phyloP scores from a whole-genome alignment of 2,113 vertebrate species.

The Herpetotheres cachinnans region DNA sequence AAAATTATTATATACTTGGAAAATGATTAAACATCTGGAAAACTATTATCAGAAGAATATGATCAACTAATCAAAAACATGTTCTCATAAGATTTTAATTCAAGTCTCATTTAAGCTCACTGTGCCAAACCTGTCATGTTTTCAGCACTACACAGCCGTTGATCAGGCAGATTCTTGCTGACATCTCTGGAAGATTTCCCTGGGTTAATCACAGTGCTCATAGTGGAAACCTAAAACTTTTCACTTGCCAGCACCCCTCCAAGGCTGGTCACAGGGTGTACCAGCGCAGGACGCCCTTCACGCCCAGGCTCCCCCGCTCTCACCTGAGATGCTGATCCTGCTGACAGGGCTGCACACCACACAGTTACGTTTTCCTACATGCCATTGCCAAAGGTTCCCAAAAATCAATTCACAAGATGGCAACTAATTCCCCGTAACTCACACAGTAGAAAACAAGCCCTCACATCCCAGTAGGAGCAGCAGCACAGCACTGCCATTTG shows the following conservation, averaged over 20 bases:
- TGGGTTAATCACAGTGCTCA: not conserved
- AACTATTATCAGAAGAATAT: not conserved
- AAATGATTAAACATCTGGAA: not conserved
- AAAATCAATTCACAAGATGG: not conserved
- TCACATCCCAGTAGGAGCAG: not conserved
- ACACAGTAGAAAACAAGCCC: not conserved
- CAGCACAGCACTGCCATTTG: not conserved
- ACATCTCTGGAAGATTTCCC: not conserved
- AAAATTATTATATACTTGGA: not conserved
- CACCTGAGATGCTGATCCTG: not conserved
- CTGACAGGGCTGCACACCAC: not conserved
- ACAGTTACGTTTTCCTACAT: not conserved
- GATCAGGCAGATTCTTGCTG: not conserved
- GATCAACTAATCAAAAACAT: not conserved
- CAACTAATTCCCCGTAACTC: not conserved
- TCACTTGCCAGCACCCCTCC: not conserved
- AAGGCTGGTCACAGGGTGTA: not conserved
- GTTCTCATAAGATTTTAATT: not conserved
- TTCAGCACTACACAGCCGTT: not conserved
- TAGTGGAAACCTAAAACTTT: not conserved
- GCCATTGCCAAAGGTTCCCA: not conserved
- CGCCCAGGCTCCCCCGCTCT: fast-evolving
- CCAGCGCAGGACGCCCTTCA: not conserved
- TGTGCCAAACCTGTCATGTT: not conserved
- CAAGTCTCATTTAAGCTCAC: not conserved